phyloP scores from a whole-genome alignment of 2,797 vertebrate species.

The Todus mexicanus region DNA sequence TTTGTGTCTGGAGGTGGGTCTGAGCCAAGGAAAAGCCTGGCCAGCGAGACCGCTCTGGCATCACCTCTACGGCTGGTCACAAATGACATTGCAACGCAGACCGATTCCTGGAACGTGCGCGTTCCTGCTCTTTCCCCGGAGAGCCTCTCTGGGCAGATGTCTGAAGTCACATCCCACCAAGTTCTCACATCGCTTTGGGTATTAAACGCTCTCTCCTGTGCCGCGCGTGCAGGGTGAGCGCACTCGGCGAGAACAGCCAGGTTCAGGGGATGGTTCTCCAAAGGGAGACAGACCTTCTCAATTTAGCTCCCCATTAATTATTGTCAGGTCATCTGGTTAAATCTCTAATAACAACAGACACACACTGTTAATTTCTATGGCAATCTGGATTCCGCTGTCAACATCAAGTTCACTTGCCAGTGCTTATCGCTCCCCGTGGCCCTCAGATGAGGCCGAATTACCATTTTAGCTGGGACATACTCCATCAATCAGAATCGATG shows the following conservation, averaged over 20 bases:
- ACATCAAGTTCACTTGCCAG: background rate
- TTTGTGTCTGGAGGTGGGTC: background rate
- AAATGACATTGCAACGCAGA: background rate
- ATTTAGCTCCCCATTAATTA: background rate
- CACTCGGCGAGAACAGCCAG: background rate
- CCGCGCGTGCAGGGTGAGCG: fast-evolving
- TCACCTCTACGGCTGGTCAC: background rate
- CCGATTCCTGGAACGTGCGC: background rate
- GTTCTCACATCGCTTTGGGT: background rate
- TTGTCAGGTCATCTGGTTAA: slow-evolving; percentile 7
- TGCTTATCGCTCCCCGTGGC: background rate
- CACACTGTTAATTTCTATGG: slow-evolving; percentile 13
- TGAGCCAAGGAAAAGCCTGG: slow-evolving; percentile 24
- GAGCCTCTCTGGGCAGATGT: background rate
- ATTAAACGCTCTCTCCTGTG: background rate
- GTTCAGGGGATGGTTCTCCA: background rate
- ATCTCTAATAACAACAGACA: background rate
- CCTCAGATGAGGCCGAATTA: background rate
- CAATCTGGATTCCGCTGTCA: slow-evolving; percentile 21
- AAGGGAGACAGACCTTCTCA: background rate
- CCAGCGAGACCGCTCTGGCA: background rate
- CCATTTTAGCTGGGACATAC: background rate
- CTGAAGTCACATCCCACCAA: background rate
- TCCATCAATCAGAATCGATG: background rate
- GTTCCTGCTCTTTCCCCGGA: background rate